Base-by-base conservation (phyloP, 2,797 vertebrate species). In the Strix occidentalis region DNA sequence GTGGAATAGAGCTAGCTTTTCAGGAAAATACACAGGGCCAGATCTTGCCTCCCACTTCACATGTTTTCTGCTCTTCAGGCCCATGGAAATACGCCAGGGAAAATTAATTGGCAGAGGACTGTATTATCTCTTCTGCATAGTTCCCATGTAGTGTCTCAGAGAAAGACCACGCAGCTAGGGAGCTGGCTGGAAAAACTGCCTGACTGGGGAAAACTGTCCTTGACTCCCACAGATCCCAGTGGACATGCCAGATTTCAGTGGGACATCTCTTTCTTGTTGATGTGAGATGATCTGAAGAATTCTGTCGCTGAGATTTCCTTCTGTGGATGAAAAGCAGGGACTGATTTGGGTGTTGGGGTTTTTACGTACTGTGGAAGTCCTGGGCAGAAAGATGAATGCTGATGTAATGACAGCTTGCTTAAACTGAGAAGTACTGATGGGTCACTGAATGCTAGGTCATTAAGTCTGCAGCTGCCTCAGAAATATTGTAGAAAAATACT, bases 141-240 rank as follows among this genome's bases (percentile, higher is more conserved):
- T 94, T 96, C 93, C 92, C 92, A 95, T 56, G 90, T 75, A 81
- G 86, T 79, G 81, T 69, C 90, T 89, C 89, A 72, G 69, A 95
- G 87, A 93, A 94, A 92, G 89, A 77, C 71, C 46, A 46, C 37
- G 84, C 81, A 75, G 94, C 65, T 29, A 75, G 92, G 61, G 87
- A 95, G 72, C 89, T 83, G 82, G 84, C 93, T 92, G 93, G 90
- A 84, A 89, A 70, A 89, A 72, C 94, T 89, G 83, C 56, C 79
- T 84, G 89, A 58, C 60, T 66, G 83, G 80, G 75, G 92, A 94
- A 87, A 80, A 41, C 78, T 92, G 84, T 46, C 92, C 93, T 91
- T 89, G 89, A 89, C 89, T 96, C 94, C 84, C 96, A 87, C 93
- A 85, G 78, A 84, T 87, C 94, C 94, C 95, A 75, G 69, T 91